Base-by-base conservation (phyloP, 2,888 invertebrate species). In the Crematogaster levior region DNA sequence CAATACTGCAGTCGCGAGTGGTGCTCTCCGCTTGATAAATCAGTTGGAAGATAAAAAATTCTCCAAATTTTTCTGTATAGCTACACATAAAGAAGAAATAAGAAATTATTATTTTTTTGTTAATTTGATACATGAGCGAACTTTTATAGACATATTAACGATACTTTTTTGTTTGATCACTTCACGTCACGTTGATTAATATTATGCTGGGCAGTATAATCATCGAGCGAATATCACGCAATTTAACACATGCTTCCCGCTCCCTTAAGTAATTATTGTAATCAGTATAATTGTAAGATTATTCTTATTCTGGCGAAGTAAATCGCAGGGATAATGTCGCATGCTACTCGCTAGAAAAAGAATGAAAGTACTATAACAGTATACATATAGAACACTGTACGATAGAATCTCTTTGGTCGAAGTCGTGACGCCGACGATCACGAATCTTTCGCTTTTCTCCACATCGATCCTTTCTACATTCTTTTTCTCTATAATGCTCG, bases 281-380 rank as follows among this genome's bases (percentile, higher is more conserved):
- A 94, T 94, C 93, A 93, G 91, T 92, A 92, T 94, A 93, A 94
- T 94, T 93, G 92, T 92, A 82, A 90, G 92, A 94, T 94, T 93
- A 93, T 93, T 93, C 90, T 88, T 83, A 84, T 40, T 63, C 15
- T 15, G 83, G n/a, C 70, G 84, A 87, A 86, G 66, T 66, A 77
- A 84, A 74, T 74, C 58, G 74, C 82, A 83, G 83, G 82, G 88
- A 84, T 82, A 81, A 83, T 73, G 74, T 90, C 88, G 88, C 89
- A 88, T 88, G 86, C 84, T 73, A 61, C 34, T 21, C 56, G 24
- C 56, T 84, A n/a, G 83, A 87, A 90, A 90, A 89, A 85, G 72
- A 89, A 90, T 51, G 70, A 84, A 85, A 85, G 79, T 82, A 65
- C 72, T 70, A n/a, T 77, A 85, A 87, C 82, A 79, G 83, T 75